A percentile compares a stretch with the other conserved stretches of the same genome.
These are phyloP conservation scores for Neodiprion fabricii DNA, from an alignment of 1,140 invertebrate genomes.

Conservation along the genomic window DNA sequence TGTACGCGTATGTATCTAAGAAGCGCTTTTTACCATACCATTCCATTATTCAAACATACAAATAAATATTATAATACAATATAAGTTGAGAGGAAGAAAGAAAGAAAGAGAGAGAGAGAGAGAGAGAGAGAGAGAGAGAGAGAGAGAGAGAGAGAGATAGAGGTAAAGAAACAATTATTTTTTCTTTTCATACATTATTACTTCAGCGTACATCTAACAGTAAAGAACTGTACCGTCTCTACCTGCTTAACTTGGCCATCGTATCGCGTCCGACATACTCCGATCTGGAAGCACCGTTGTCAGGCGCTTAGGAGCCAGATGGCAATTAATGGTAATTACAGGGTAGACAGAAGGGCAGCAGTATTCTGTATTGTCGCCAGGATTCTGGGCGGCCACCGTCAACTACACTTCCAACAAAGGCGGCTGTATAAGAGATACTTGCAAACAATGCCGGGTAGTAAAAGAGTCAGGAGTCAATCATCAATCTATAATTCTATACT, in stretches of 20 bases:
- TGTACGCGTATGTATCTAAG: neutral
- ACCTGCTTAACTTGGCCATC: neutral
- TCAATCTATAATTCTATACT: neutral
- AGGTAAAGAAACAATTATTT: no score
- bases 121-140: no score
- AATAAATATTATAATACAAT: neutral
- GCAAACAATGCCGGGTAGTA: constrained; percentile 1
- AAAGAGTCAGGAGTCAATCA: neutral
- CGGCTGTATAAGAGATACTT: neutral
- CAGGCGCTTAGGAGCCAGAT: neutral
- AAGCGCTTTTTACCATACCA: constrained; percentile 7
- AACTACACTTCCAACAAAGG: constrained; percentile 4
- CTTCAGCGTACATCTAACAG: neutral
- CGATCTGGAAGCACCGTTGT: constrained; percentile 1
- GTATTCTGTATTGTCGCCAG: constrained; percentile 4
- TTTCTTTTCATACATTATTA: neutral
- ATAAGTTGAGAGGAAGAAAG: neutral
- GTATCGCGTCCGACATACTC: neutral
- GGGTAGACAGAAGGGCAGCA: neutral
- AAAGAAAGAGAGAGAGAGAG: no score
- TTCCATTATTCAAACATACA: neutral
- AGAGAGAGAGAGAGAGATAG: no score
- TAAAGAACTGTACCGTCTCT: neutral
- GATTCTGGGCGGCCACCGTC: constrained; percentile 3
- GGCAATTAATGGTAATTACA: constrained; percentile 7